Percentiles rank a stretch among this genome's conserved stretches.
Evolutionary conservation across 2,113 vertebrate species (phyloP).

Genomic region (Myrmecobius fasciatus): DNA sequence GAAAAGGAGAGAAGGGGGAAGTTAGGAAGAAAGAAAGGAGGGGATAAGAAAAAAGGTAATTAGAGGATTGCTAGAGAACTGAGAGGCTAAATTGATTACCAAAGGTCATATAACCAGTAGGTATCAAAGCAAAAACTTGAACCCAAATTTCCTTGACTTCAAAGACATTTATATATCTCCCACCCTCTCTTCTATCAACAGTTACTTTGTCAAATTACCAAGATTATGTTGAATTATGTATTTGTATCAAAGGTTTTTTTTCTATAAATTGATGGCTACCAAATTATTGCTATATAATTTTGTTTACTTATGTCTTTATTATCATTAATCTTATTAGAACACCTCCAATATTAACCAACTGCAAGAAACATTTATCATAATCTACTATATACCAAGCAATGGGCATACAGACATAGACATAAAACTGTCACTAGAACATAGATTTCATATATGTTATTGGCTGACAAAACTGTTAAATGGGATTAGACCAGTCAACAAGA

Average conservation of each 20-base stretch:
- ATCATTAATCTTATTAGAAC: neutral
- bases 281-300: no score
- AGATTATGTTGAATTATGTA: neutral
- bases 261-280: neutral
- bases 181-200: neutral
- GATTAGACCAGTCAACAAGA: neutral
- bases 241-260: neutral
- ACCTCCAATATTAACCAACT: neutral
- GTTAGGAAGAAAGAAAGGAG: neutral
- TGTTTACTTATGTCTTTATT: neutral
- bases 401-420: neutral
- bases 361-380: neutral
- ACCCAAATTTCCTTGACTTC: neutral
- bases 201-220: neutral
- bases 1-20: neutral
- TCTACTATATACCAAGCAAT: neutral
- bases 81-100: neutral
- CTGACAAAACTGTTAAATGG: neutral
- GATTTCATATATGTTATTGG: neutral
- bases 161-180: neutral
- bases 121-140: neutral
- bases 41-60: neutral
- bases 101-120: neutral
- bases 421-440: neutral
- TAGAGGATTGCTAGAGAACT: neutral